phyloP scores from a whole-genome alignment of 2,797 vertebrate species.

The Mus minutoides region DNA sequence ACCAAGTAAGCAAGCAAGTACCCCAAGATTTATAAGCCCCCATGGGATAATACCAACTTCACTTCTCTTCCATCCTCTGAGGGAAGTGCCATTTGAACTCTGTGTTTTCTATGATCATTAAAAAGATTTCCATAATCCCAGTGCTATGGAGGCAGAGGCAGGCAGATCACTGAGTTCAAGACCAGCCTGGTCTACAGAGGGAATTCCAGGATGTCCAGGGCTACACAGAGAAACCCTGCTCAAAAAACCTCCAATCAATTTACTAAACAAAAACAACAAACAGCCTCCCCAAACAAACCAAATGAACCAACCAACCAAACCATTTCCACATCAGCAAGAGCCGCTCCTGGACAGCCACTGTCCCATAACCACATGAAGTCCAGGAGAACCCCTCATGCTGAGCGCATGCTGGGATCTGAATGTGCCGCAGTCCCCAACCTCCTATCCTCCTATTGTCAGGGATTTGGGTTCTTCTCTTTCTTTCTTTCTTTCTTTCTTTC shows the following conservation, averaged over 20 bases:
- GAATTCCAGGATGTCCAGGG: not conserved
- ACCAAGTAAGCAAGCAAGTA: not conserved
- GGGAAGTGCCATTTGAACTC: not conserved
- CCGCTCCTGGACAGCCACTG: not conserved
- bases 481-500: no score
- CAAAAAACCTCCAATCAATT: not conserved
- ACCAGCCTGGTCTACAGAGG: not conserved
- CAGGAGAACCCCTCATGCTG: fast-evolving
- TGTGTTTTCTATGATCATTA: not conserved
- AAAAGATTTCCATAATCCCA: not conserved
- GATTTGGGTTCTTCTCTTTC: not conserved
- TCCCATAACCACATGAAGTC: no score
- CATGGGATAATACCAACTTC: not conserved
- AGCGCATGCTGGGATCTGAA: fast-evolving
- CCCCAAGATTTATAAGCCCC: not conserved
- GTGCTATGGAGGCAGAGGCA: not conserved
- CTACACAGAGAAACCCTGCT: not conserved
- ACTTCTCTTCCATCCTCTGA: not conserved
- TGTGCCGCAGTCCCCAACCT: no score
- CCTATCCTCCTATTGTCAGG: not conserved
- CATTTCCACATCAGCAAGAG: not conserved
- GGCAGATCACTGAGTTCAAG: not conserved
- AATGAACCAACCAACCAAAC: not conserved
- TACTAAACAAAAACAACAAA: not conserved
- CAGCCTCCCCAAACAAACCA: not conserved